Conservation (phyloP, 2,888 invertebrate genomes). For the Drosophila robusta region DNA sequence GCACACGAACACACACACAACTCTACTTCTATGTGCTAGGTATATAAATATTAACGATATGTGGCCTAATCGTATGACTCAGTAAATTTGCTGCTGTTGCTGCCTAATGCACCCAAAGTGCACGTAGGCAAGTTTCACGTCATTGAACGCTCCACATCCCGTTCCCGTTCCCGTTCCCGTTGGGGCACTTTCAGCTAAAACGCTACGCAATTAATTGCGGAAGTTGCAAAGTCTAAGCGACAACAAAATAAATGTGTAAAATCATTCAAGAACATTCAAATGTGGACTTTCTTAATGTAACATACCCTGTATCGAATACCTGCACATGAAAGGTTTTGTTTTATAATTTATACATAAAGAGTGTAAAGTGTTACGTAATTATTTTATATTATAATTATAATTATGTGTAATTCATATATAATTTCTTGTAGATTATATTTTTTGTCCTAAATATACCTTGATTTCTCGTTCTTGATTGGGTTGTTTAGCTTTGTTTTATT, state of each 20-base stretch:
- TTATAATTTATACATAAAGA: neutral
- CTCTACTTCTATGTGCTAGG: too few species aligned
- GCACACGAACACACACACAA: neutral
- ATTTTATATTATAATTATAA: neutral
- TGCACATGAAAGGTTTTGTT: too few species aligned
- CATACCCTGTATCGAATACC: slow-evolving; percentile 26
- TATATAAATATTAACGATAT: slow-evolving; percentile 36
- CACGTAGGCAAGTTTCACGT: slow-evolving; percentile 65
- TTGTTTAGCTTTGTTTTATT: neutral
- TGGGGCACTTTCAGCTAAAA: slow-evolving; percentile 40
- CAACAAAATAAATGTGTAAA: slow-evolving; percentile 47
- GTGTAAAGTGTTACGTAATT: neutral
- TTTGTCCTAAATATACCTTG: too few species aligned
- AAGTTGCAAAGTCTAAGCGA: slow-evolving; percentile 63
- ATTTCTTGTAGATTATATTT: too few species aligned
- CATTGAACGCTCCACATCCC: slow-evolving; percentile 19
- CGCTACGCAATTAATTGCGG: slow-evolving; percentile 76
- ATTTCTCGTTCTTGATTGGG: neutral
- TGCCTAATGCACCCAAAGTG: slow-evolving; percentile 39
- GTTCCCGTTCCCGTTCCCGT: neutral
- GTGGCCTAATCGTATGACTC: slow-evolving; percentile 43
- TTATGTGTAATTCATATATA: too few species aligned
- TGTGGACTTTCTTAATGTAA: neutral
- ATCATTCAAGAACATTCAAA: neutral
- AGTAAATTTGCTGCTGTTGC: slow-evolving; percentile 9